These are phyloP conservation scores for Triops longicaudatus DNA, from an alignment of 1,140 invertebrate genomes.

Conservation along the genomic window DNA sequence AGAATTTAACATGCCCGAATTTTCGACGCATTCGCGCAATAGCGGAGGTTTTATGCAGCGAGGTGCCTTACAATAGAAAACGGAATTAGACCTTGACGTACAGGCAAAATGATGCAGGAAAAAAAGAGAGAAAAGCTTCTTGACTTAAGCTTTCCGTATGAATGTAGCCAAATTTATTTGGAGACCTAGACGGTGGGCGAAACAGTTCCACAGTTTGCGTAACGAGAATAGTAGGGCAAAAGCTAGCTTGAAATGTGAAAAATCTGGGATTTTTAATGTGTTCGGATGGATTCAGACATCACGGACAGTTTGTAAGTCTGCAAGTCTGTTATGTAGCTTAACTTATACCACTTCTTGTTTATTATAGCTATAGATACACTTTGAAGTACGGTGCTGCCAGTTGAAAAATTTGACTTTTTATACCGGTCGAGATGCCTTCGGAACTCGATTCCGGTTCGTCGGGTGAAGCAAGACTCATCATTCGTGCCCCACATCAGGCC, in stretches of 20 bases:
- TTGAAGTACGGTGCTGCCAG: no score
- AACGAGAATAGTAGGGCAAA: not conserved
- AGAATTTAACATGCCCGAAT: no score
- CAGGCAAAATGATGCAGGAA: no score
- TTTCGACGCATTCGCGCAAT: no score
- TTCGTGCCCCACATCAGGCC: conserved; percentile 1
- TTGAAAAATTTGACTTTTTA: not conserved
- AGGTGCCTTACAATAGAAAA: no score
- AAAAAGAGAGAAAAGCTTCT: no score
- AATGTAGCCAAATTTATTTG: not conserved
- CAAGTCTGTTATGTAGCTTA: not conserved
- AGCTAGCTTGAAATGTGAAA: not conserved
- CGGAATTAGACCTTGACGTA: no score
- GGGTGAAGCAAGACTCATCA: not conserved
- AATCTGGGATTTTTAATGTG: not conserved
- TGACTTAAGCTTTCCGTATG: no score
- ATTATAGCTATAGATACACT: not conserved
- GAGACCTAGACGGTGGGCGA: not conserved
- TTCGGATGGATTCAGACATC: not conserved
- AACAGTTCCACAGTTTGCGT: not conserved
- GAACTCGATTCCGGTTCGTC: not conserved
- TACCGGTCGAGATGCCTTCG: not conserved
- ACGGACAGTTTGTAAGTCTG: not conserved
- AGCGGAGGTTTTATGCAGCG: no score
- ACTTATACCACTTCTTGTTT: not conserved